Evolutionary conservation across 2,797 vertebrate species (phyloP).

Genomic region (Cynopterus sphinx): DNA sequence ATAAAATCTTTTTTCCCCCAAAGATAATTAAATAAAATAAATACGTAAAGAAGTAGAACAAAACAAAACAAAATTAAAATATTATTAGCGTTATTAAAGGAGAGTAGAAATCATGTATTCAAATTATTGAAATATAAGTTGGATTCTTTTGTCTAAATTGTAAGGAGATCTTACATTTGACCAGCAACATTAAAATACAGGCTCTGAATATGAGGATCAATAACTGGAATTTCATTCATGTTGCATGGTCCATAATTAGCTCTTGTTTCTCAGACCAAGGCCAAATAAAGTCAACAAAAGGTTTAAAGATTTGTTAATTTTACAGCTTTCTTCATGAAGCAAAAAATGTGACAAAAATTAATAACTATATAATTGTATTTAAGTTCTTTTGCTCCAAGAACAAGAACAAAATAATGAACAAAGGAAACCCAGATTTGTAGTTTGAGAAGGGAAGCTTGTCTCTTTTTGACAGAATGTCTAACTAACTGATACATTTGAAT

Average conservation of each 20-base stretch:
- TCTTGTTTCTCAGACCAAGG: background rate
- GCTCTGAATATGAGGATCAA: background rate
- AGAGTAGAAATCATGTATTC: background rate
- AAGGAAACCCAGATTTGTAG: background rate
- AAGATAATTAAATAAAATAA: constrained; percentile 40
- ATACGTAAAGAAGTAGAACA: constrained; percentile 1
- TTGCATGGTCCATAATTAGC: background rate
- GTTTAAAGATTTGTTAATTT: background rate
- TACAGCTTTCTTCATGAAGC: background rate
- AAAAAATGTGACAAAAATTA: background rate
- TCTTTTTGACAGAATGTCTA: background rate
- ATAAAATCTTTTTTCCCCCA: background rate
- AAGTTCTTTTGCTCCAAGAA: constrained; percentile 1
- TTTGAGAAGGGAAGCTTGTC: background rate
- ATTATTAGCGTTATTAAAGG: background rate
- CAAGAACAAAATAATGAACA: constrained; percentile 22
- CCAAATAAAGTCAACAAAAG: constrained; percentile 7
- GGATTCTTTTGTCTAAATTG: background rate
- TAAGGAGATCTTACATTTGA: background rate
- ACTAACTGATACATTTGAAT: background rate
- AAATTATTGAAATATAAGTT: constrained; percentile 46
- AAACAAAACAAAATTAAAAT: constrained; percentile 35
- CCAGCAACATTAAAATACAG: background rate
- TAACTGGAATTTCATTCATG: background rate
- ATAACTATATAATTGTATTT: background rate